Percentiles rank a stretch among this genome's conserved stretches.
Evolutionary conservation across 2,113 vertebrate species (phyloP).

Genomic region (Clarias macrocephalus): DNA sequence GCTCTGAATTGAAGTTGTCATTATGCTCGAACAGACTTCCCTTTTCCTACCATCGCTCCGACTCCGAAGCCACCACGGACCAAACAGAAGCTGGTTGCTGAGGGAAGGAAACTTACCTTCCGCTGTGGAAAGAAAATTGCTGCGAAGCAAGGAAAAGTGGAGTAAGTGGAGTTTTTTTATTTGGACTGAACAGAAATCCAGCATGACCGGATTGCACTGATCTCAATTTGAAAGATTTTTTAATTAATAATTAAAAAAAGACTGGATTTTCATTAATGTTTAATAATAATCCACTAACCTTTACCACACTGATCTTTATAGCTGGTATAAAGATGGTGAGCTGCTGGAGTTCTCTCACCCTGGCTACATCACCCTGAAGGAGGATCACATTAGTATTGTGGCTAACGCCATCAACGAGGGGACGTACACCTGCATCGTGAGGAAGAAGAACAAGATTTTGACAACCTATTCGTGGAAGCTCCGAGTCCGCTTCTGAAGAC

Average conservation of each 20-base stretch:
- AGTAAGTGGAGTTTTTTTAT: constrained; percentile 76
- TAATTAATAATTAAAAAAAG: background rate
- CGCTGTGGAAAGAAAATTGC: constrained; percentile 93
- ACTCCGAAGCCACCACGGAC: constrained; percentile 83
- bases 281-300: constrained; percentile 17
- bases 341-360: constrained; percentile 90
- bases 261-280: background rate
- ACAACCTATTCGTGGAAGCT: constrained; percentile 96
- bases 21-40: constrained; percentile 78
- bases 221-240: background rate
- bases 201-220: background rate
- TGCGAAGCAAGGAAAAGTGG: constrained; percentile 91
- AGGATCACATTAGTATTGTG: constrained; percentile 89
- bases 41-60: constrained; percentile 83
- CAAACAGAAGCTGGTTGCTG: constrained; percentile 86
- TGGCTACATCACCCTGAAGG: constrained; percentile 86
- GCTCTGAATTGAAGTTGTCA: constrained; percentile 5
- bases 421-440: constrained; percentile 91
- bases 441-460: constrained; percentile 84
- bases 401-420: constrained; percentile 97
- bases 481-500: constrained; percentile 76
- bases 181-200: background rate
- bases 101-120: constrained; percentile 92
- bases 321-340: constrained; percentile 97
- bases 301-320: constrained; percentile 59